Conservation (phyloP, 2,797 vertebrate genomes). For the Petrocephalus schoutedeni region DNA sequence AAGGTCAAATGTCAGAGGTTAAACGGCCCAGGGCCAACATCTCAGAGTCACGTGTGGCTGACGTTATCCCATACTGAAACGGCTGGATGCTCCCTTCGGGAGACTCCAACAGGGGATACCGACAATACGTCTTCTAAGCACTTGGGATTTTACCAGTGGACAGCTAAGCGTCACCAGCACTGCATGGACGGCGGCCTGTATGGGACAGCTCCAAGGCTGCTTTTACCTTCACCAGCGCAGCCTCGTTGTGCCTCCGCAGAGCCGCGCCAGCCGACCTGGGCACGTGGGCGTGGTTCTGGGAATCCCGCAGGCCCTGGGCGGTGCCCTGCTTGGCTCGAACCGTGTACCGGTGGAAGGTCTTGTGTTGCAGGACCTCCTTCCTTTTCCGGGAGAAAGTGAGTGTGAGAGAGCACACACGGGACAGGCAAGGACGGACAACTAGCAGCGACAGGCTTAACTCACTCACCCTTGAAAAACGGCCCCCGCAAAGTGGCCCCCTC, state of each 20-base stretch:
- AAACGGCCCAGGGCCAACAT: not conserved
- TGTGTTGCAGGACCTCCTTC: constrained; percentile 77
- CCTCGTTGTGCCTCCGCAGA: constrained; percentile 84
- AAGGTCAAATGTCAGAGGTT: not conserved
- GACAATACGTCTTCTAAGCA: not conserved
- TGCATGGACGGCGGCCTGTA: not conserved
- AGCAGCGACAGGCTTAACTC: not conserved
- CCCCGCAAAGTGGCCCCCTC: constrained; percentile 92
- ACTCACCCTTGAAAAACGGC: constrained; percentile 84
- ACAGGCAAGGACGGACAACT: not conserved
- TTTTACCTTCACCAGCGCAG: constrained; percentile 71
- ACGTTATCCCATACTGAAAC: not conserved
- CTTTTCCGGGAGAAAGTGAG: constrained; percentile 49
- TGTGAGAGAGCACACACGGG: too few species aligned
- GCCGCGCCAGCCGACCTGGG: constrained; percentile 82
- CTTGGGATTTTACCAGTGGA: not conserved
- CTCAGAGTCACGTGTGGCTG: not conserved
- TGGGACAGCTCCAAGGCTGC: not conserved
- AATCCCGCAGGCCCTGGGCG: constrained; percentile 76
- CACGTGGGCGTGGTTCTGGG: constrained; percentile 66
- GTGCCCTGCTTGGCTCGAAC: constrained; percentile 87
- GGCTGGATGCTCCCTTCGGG: not conserved
- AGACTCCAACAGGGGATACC: too few species aligned
- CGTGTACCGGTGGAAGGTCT: constrained; percentile 94
- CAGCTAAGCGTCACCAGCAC: not conserved